These are phyloP conservation scores for Tethya wilhelma DNA, from an alignment of 37 sponge, comb jelly and placozoan species.

Conservation along the genomic window DNA sequence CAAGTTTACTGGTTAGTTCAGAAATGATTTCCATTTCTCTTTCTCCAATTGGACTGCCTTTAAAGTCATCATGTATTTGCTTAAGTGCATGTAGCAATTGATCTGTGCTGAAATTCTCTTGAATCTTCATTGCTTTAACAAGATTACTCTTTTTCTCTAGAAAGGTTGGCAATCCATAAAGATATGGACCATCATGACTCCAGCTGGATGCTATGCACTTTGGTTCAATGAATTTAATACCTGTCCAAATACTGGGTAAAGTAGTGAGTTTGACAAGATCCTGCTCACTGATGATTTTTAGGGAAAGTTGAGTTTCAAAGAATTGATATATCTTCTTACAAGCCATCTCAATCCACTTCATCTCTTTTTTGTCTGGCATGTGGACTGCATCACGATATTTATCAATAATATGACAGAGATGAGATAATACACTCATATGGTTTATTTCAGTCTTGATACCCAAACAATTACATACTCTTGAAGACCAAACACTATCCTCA, in stretches of 20 bases:
- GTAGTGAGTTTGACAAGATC: background rate
- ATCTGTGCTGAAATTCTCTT: constrained; percentile 8
- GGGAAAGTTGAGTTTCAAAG: no score
- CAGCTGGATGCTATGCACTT: constrained; percentile 14
- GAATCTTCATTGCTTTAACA: constrained; percentile 22
- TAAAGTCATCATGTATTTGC: constrained; percentile 37
- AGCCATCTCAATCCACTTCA: constrained; percentile 5
- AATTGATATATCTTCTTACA: constrained; percentile 23
- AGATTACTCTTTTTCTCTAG: constrained; percentile 5
- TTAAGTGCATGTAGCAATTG: constrained; percentile 48
- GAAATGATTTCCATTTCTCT: background rate
- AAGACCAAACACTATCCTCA: no score
- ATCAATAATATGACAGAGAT: constrained; percentile 10
- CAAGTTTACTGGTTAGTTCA: background rate
- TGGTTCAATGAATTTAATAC: constrained; percentile 19
- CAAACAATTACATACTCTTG: no score
- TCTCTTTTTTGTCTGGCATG: no score
- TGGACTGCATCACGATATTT: no score
- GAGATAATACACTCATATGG: constrained; percentile 22
- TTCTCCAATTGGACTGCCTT: constrained; percentile 4
- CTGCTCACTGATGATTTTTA: no score
- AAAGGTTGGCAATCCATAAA: constrained; percentile 37
- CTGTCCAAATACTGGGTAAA: constrained; percentile 50
- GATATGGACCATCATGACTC: constrained; percentile 50
- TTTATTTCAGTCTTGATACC: constrained; percentile 2